Evolutionary conservation across 2,113 vertebrate species (phyloP).

Genomic region (Lepisosteus oculatus): DNA sequence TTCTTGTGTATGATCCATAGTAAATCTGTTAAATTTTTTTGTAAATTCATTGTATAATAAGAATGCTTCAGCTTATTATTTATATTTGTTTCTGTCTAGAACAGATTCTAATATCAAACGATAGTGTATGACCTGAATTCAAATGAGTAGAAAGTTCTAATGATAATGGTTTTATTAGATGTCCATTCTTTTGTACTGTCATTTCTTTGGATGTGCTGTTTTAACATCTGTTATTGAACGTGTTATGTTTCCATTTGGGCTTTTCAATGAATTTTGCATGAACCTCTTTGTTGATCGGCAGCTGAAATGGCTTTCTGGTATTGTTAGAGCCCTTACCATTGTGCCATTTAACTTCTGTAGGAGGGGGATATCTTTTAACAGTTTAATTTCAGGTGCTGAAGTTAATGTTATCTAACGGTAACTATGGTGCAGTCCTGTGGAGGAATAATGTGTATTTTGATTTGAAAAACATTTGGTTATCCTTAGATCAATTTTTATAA

Average conservation of each 20-base stretch:
- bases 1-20: too few relatives aligned
- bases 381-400: neutral
- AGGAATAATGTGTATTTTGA: neutral
- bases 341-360: neutral
- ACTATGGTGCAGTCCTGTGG: neutral
- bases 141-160: too few relatives aligned
- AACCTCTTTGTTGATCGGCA: neutral
- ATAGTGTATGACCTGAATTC: too few relatives aligned
- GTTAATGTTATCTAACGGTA: neutral
- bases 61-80: too few relatives aligned
- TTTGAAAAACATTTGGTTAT: too few relatives aligned
- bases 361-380: neutral
- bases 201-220: neutral
- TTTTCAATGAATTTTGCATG: neutral
- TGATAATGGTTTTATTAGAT: too few relatives aligned
- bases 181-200: neutral
- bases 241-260: neutral
- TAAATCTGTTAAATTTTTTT: too few relatives aligned
- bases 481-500: too few relatives aligned
- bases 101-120: too few relatives aligned
- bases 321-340: neutral
- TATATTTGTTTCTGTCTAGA: too few relatives aligned
- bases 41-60: too few relatives aligned
- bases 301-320: conserved; percentile 3
- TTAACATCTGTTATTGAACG: neutral